Evolutionary conservation across 1,140 invertebrate genomes (phyloP).

Genomic region (Drosophila melanica): DNA sequence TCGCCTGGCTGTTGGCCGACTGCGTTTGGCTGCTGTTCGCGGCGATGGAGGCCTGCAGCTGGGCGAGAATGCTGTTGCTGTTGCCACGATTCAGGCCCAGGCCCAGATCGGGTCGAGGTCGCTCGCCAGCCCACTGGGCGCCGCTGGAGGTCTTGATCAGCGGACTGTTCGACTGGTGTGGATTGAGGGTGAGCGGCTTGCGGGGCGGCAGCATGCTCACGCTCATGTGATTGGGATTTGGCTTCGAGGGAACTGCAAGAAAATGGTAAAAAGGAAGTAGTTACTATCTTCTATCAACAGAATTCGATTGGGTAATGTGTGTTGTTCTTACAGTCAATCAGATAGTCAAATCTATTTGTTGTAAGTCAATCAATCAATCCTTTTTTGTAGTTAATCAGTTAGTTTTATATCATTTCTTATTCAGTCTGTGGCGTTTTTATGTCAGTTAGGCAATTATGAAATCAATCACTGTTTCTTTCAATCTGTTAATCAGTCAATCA

Average conservation of each 20-base stretch:
- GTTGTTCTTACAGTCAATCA: no score
- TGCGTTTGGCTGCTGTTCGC: slow-evolving; percentile 48
- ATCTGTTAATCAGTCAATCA: background rate
- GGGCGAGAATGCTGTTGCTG: slow-evolving; percentile 74
- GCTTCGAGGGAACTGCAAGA: slow-evolving; percentile 76
- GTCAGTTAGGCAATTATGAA: background rate
- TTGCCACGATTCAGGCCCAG: slow-evolving; percentile 51
- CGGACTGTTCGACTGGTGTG: slow-evolving; percentile 67
- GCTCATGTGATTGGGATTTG: slow-evolving; percentile 35
- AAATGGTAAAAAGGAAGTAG: background rate
- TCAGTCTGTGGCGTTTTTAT: no score
- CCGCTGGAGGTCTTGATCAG: slow-evolving; percentile 78
- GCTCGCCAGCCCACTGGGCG: slow-evolving; percentile 78
- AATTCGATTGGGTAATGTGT: no score
- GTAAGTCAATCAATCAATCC: no score
- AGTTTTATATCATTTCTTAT: no score
- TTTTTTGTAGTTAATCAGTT: no score
- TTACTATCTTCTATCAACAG: background rate
- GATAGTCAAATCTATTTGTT: no score
- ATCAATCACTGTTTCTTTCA: background rate
- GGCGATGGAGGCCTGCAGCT: slow-evolving; percentile 73
- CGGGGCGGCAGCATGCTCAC: slow-evolving; percentile 62
- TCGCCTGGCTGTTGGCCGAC: slow-evolving; percentile 49
- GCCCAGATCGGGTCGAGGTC: slow-evolving; percentile 60
- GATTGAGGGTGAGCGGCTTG: slow-evolving; percentile 71